Evolutionary conservation across 2,113 vertebrate species (phyloP), one percentile per base, ranked within the genome.

Genomic region (Sphaerodactylus townsendi): DNA sequence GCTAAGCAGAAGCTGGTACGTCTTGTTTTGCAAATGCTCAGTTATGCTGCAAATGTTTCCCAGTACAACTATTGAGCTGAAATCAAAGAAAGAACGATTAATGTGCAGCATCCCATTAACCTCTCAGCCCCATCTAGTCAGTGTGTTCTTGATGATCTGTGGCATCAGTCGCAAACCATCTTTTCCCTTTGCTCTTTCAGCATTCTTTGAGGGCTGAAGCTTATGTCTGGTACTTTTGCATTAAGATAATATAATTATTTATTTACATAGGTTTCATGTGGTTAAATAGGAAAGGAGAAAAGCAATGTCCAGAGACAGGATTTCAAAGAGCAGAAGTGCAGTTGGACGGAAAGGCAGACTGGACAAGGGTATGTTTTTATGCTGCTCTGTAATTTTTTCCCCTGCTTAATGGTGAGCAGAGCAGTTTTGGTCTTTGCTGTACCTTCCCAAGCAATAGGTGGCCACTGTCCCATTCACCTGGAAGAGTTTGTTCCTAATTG

Each of bases 1-100:
- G 25, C 33, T 62, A 33, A 59, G 69, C 33, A 9, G 37, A 44
- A 59, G 50, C 50, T 21, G 53, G 21, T 70, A 66, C 66, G 25
- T 85, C 76, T 83, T 69, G 88, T 41, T 86, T 73, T 86, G 79
- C 80, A 62, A 87, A 77, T 87, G 65, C 85, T 44, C 46, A 81
- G 21, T 85, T 85, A 83, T 65, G 50, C 28, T 88, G 35, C 74
- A 70, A 86, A 65, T 86, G 28, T 28, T 75, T 39, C 41, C 77
- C 3, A 66, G 17, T 70, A 69, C 66, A 35, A 79, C 78, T 77
- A 30, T 81, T 64, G 30, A 39, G 46, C 80, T 46, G 79, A 88
- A 85, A 88, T 84, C 70, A 84, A 80, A n/a, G 85, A 56, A 33
- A 41, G 15, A 35, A 73, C 19, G 25, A 8, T 66, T 65, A 72